Percentiles rank a stretch among this genome's conserved stretches.
phyloP scores from a whole-genome alignment of 2,113 vertebrate genomes.

The Thamnophis sirtalis region DNA sequence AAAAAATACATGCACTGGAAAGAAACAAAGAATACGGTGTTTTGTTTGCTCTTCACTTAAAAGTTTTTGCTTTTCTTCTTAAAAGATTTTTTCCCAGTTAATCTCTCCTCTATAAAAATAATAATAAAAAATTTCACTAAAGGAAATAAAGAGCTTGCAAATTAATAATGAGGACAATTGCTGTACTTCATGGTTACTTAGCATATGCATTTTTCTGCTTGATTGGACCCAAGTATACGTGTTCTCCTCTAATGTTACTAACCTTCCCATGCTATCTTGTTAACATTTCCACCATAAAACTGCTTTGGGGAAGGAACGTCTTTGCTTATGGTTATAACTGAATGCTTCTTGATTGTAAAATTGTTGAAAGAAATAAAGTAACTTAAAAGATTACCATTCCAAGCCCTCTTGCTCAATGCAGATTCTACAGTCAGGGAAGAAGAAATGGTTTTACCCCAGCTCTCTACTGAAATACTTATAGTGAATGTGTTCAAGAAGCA shows the following conservation, averaged over 20 bases:
- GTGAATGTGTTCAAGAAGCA: not conserved
- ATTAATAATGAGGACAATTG: not conserved
- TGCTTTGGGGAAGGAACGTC: not conserved
- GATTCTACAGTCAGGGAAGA: not conserved
- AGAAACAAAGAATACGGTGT: slow-evolving; percentile 45
- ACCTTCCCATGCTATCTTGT: slow-evolving; percentile 21
- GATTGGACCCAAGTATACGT: too few relatives aligned
- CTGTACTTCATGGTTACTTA: not conserved
- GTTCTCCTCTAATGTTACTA: slow-evolving; percentile 28
- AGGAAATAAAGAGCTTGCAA: not conserved
- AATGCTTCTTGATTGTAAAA: not conserved
- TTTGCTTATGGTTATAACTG: not conserved
- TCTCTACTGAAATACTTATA: not conserved
- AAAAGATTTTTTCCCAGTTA: slow-evolving; percentile 44
- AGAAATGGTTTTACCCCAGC: not conserved
- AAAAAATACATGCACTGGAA: slow-evolving; percentile 39
- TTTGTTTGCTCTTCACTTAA: slow-evolving; percentile 38
- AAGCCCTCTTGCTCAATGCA: not conserved
- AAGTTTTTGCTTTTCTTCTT: slow-evolving; percentile 47
- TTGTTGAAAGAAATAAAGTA: not conserved
- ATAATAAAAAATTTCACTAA: not conserved
- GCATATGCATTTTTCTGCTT: not conserved
- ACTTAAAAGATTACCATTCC: not conserved
- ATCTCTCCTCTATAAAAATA: slow-evolving; percentile 15
- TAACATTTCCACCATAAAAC: not conserved